Evolutionary conservation across 2,113 vertebrate species (phyloP).

Genomic region (Ranitomeya variabilis): DNA sequence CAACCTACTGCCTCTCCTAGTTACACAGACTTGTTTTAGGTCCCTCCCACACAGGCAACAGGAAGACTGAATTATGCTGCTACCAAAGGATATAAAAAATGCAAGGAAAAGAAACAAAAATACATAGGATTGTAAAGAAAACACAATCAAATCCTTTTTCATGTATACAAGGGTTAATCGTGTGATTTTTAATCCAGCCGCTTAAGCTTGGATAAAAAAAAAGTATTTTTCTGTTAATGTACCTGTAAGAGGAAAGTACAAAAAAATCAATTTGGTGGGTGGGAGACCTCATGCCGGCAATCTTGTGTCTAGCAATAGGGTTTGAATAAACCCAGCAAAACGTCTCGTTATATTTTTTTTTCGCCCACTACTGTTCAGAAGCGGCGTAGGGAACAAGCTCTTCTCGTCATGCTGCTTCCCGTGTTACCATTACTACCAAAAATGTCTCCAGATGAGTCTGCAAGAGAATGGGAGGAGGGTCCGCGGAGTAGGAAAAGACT

Average conservation of each 20-base stretch:
- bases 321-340: constrained; percentile 24
- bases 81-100: neutral
- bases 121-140: neutral
- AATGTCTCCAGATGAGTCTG: constrained; percentile 9
- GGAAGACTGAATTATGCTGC: neutral
- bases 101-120: neutral
- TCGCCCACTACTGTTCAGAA: constrained; percentile 34
- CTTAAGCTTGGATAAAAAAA: constrained; percentile 26
- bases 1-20: neutral
- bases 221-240: constrained; percentile 37
- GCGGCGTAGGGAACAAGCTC: neutral
- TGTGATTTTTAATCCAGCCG: constrained; percentile 4
- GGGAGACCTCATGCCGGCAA: constrained; percentile 28
- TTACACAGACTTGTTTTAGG: constrained; percentile 1
- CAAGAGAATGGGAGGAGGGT: constrained; percentile 28
- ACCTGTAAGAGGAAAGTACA: constrained; percentile 37
- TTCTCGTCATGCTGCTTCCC: neutral
- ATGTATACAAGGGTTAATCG: constrained; percentile 4
- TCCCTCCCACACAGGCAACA: no score
- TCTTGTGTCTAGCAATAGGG: constrained; percentile 21
- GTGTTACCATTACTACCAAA: neutral
- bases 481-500: neutral
- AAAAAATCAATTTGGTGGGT: constrained; percentile 45
- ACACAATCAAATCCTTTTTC: neutral
- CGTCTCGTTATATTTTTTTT: neutral